Conservation (phyloP, 2,888 invertebrate genomes). For the Abrostola triplasia region DNA sequence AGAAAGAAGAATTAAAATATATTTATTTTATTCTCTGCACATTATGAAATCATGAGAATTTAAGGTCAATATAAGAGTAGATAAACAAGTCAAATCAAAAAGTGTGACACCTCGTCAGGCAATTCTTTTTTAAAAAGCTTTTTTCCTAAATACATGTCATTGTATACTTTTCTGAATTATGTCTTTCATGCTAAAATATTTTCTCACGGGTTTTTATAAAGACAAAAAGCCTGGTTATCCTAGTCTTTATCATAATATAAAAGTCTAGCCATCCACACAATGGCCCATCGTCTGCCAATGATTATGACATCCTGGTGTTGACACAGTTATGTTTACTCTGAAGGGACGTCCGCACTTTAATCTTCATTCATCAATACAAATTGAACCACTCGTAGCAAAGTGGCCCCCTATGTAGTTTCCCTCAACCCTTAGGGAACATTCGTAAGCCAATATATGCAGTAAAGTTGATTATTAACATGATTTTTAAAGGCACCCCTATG, state of each 20-base stretch:
- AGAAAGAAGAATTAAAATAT: no score
- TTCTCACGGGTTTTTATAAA: no score
- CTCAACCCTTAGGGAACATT: slow-evolving; percentile 56
- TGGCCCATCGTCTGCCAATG: slow-evolving; percentile 8
- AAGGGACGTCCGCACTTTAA: slow-evolving; percentile 47
- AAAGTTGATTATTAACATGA: slow-evolving; percentile 77
- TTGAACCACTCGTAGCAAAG: slow-evolving; percentile 61
- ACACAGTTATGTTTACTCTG: slow-evolving; percentile 35
- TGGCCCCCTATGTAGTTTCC: slow-evolving; percentile 60
- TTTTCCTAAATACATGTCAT: no score
- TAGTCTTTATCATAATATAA: slow-evolving; percentile 10
- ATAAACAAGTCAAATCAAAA: no score
- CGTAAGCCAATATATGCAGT: slow-evolving; percentile 72
- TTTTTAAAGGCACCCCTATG: slow-evolving; percentile 66
- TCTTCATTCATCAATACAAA: slow-evolving; percentile 54
- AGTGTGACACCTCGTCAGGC: no score
- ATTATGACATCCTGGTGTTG: slow-evolving; percentile 29
- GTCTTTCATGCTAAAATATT: no score
- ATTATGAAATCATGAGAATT: no score
- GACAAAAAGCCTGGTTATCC: neutral
- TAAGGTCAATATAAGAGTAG: no score
- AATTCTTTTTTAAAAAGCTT: no score
- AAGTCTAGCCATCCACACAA: slow-evolving; percentile 17
- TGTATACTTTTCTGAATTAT: no score
- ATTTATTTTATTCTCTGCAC: no score